phyloP scores from a whole-genome alignment of 53 echinoderm and acorn worm genomes.

The Hippasteria phrygiana region DNA sequence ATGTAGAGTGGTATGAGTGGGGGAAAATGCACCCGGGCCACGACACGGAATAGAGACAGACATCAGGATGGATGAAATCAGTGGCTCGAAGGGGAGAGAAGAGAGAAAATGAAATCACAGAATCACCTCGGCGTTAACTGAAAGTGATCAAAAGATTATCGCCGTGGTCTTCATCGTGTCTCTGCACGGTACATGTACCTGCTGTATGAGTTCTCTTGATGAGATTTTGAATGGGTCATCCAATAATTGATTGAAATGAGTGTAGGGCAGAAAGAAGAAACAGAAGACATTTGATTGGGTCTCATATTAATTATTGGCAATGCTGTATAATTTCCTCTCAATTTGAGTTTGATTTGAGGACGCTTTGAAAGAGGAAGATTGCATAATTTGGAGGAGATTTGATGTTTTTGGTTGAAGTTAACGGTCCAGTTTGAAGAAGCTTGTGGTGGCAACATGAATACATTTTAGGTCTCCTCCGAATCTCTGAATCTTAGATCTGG shows the following conservation, averaged over 20 bases:
- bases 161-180: constrained; percentile 14
- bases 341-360: too few species aligned
- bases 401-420: too few species aligned
- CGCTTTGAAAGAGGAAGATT: too few species aligned
- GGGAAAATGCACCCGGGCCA: background rate
- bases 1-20: background rate
- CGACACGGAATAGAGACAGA: constrained; percentile 27
- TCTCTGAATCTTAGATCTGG: too few species aligned
- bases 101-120: constrained; percentile 13
- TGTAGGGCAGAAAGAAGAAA: background rate
- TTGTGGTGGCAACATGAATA: too few species aligned
- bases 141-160: constrained; percentile 46
- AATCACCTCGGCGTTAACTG: constrained; percentile 34
- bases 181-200: background rate
- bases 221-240: background rate
- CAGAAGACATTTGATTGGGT: too few species aligned
- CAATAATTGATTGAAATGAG: background rate
- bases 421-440: too few species aligned
- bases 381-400: too few species aligned
- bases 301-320: too few species aligned
- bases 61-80: constrained; percentile 37
- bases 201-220: background rate
- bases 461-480: too few species aligned
- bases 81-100: background rate
- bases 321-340: too few species aligned